Conservation (phyloP, 1,140 invertebrate species). For the Melitaea cinxia region DNA sequence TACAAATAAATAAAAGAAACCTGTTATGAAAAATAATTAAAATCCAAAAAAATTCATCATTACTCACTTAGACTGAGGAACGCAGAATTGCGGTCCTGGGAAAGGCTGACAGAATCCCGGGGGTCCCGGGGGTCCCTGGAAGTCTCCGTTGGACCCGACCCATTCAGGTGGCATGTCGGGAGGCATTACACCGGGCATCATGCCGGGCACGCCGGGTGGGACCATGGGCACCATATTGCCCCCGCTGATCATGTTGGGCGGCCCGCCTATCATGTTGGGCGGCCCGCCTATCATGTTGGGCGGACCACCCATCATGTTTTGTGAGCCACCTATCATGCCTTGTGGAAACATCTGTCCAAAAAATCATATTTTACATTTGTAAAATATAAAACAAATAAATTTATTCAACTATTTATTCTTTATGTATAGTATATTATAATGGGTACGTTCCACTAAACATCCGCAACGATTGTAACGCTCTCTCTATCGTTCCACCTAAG, state of each 20-base stretch:
- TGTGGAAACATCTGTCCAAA: slow-evolving; percentile 61
- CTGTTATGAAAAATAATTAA: too few relatives aligned
- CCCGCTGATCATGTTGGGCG: slow-evolving; percentile 46
- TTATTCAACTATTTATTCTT: too few relatives aligned
- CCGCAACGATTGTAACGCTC: too few relatives aligned
- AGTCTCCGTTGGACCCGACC: slow-evolving; percentile 49
- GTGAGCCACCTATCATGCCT: slow-evolving; percentile 39
- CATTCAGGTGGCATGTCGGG: slow-evolving; percentile 45
- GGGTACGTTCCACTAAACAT: too few relatives aligned
- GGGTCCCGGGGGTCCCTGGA: slow-evolving; percentile 47
- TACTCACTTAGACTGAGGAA: slow-evolving; percentile 72
- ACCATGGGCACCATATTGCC: slow-evolving; percentile 41
- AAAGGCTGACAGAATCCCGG: slow-evolving; percentile 62
- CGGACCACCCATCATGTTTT: slow-evolving; percentile 38
- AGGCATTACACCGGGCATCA: slow-evolving; percentile 46
- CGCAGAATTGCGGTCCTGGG: slow-evolving; percentile 60
- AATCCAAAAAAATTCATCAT: too few relatives aligned
- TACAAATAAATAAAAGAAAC: too few relatives aligned
- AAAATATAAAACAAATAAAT: too few relatives aligned
- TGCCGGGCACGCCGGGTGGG: slow-evolving; percentile 33
- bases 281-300: slow-evolving; percentile 40
- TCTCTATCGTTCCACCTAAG: too few relatives aligned
- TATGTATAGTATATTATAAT: too few relatives aligned
- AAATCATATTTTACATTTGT: background rate
- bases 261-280: slow-evolving; percentile 49